Evolutionary conservation across 2,888 invertebrate species (phyloP).

Genomic region (Rosalia funebris): DNA sequence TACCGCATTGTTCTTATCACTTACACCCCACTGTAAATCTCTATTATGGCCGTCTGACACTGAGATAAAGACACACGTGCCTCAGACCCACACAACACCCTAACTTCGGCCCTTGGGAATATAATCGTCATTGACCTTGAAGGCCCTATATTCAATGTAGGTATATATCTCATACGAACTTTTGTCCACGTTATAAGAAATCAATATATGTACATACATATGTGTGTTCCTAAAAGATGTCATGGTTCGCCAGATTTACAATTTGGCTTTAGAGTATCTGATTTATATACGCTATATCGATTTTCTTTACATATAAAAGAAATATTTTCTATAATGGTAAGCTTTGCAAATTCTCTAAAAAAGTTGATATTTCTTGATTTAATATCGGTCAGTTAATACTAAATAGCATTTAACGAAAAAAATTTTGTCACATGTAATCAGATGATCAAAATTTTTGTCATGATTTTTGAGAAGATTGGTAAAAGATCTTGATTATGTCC

Average conservation of each 20-base stretch:
- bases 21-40: background rate
- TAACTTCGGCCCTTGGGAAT: constrained; percentile 13
- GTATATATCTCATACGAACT: constrained; percentile 2
- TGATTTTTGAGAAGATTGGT: no score
- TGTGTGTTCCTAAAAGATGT: background rate
- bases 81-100: background rate
- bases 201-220: constrained; percentile 5
- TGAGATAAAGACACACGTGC: constrained; percentile 12
- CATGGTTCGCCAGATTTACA: background rate
- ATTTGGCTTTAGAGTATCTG: constrained; percentile 1
- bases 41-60: constrained; percentile 16
- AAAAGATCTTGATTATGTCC: no score
- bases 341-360: no score
- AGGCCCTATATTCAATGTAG: constrained; percentile 11
- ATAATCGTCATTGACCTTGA: constrained; percentile 5
- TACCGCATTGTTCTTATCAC: background rate
- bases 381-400: no score
- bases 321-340: no score
- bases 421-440: no score
- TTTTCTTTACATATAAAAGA: no score
- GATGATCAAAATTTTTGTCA: no score
- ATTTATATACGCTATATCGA: no score
- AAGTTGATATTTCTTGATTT: no score
- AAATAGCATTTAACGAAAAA: no score
- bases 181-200: constrained; percentile 8